phyloP scores from a whole-genome alignment of 2,113 vertebrate species.

The Philantomba maxwellii region DNA sequence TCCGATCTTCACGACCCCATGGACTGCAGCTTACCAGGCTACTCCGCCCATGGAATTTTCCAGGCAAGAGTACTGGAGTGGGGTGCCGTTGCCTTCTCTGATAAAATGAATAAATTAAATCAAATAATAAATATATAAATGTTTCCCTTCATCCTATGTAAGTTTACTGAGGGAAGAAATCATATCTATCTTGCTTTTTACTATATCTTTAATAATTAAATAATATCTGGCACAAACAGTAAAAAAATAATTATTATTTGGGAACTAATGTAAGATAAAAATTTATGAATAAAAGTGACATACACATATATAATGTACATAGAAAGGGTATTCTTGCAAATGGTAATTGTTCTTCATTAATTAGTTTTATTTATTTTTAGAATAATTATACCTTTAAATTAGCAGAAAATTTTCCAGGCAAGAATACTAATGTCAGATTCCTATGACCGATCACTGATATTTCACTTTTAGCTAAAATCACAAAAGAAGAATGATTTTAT shows the following conservation, averaged over 20 bases:
- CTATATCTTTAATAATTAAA: background rate
- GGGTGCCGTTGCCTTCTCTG: no score
- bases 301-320: background rate
- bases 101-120: background rate
- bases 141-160: background rate
- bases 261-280: background rate
- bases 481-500: background rate
- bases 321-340: background rate
- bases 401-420: background rate
- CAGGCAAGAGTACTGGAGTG: no score
- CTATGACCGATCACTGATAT: background rate
- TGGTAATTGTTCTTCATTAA: background rate
- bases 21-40: no score
- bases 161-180: background rate
- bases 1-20: no score
- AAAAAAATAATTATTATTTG: background rate
- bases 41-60: no score
- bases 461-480: background rate
- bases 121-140: background rate
- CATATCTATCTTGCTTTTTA: background rate
- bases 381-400: background rate
- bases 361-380: background rate
- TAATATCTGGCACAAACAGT: background rate
- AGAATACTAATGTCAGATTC: background rate
- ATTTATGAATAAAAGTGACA: background rate